Evolutionary conservation across 2,113 vertebrate species (phyloP).

Genomic region (Collichthys lucidus): DNA sequence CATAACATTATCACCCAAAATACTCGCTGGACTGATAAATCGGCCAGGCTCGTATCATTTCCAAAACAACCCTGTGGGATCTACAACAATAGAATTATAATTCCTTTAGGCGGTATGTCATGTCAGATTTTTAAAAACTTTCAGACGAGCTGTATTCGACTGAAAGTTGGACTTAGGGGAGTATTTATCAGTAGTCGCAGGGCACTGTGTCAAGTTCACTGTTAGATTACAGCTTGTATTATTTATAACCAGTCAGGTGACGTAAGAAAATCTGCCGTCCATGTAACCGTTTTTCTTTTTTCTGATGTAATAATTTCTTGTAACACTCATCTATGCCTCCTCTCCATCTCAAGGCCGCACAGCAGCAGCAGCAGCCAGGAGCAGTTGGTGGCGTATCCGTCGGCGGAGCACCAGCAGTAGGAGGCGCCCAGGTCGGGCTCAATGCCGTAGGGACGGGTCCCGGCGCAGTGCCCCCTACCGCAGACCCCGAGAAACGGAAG

Average conservation of each 20-base stretch:
- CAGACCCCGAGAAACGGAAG: constrained; percentile 98
- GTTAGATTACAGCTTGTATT: background rate
- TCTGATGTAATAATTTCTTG: background rate
- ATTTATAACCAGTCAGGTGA: background rate
- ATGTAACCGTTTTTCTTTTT: background rate
- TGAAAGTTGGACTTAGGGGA: background rate
- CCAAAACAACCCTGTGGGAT: too few species aligned
- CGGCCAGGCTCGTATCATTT: background rate
- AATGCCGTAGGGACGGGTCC: constrained; percentile 72
- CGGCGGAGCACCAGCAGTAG: constrained; percentile 64
- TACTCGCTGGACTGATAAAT: background rate
- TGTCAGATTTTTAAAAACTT: background rate
- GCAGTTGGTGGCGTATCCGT: constrained; percentile 64
- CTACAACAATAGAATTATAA: background rate
- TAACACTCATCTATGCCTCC: background rate
- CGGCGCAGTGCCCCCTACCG: constrained; percentile 92
- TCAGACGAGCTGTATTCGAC: too few species aligned
- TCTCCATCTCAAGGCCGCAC: constrained; percentile 40
- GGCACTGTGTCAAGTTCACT: background rate
- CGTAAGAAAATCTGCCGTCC: background rate
- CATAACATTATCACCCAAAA: background rate
- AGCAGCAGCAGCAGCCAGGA: constrained; percentile 73
- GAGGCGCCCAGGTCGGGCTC: constrained; percentile 81
- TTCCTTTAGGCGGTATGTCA: too few species aligned
- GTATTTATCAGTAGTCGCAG: background rate